phyloP scores from a whole-genome alignment of 1,140 invertebrate genomes.

The Coelopa frigida region DNA sequence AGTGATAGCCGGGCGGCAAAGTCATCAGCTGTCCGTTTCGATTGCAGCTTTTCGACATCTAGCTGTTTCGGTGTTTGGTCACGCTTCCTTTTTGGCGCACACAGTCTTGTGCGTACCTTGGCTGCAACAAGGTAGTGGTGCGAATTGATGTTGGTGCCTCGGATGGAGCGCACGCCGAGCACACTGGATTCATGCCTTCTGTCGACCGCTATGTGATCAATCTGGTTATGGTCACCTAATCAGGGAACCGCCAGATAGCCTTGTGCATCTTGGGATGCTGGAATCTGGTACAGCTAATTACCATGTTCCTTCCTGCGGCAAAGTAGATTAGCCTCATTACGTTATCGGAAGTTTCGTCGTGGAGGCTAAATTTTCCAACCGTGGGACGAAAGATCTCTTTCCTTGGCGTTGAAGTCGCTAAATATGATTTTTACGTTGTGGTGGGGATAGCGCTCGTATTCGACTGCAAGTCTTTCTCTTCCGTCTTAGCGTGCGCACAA shows the following conservation, averaged over 20 bases:
- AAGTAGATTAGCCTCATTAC: no score
- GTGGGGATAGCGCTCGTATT: not conserved
- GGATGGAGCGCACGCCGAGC: not conserved
- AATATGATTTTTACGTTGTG: not conserved
- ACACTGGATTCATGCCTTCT: conserved; percentile 1
- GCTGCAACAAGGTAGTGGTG: conserved; percentile 5
- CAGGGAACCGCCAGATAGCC: not conserved
- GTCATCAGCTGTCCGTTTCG: no score
- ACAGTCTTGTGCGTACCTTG: conserved; percentile 49
- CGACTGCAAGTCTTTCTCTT: not conserved
- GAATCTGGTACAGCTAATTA: no score
- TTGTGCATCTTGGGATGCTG: not conserved
- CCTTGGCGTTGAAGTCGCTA: conserved; percentile 1
- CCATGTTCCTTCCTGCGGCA: no score
- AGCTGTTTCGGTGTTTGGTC: no score
- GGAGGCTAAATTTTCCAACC: no score
- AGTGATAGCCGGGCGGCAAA: no score
- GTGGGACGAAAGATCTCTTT: not conserved
- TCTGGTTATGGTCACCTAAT: not conserved
- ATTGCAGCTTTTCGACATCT: no score
- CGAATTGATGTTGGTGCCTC: not conserved
- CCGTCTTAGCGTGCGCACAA: not conserved
- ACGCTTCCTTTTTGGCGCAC: no score
- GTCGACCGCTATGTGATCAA: conserved; percentile 1
- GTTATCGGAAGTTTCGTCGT: no score